phyloP scores from a whole-genome alignment of 2,888 invertebrate genomes.

The Fragum whitleyi region DNA sequence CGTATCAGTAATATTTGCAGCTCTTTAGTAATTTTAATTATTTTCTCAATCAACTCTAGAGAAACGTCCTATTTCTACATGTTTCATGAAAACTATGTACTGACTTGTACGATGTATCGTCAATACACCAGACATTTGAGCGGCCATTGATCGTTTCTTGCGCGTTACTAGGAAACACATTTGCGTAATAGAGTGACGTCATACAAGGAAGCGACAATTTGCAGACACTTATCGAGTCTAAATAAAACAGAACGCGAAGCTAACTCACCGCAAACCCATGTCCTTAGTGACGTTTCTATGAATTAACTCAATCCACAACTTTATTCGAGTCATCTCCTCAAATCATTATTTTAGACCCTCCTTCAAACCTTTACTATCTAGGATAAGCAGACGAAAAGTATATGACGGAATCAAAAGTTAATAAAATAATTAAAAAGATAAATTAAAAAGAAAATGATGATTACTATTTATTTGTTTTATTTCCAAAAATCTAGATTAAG shows the following conservation, averaged over 20 bases:
- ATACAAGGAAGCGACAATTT: constrained; percentile 37
- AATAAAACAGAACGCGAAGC: neutral
- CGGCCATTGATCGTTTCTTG: constrained; percentile 49
- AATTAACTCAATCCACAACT: neutral
- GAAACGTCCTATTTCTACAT: neutral
- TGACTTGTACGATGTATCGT: neutral
- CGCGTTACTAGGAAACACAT: constrained; percentile 58
- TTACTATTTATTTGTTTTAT: too few species aligned
- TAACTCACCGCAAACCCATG: neutral
- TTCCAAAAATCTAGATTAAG: too few species aligned
- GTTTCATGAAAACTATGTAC: neutral
- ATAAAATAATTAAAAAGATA: too few species aligned
- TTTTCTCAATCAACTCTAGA: neutral
- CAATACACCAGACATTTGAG: constrained; percentile 10
- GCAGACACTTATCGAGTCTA: constrained; percentile 15
- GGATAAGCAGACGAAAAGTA: too few species aligned
- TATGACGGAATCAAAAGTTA: too few species aligned
- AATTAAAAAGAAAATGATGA: too few species aligned
- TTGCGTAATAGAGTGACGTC: constrained; percentile 60
- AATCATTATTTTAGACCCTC: too few species aligned
- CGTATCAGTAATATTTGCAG: constrained; percentile 16
- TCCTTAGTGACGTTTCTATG: neutral
- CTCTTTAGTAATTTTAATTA: neutral
- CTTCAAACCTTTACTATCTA: too few species aligned
- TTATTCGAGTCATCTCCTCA: too few species aligned